These are phyloP conservation scores for Neodiprion fabricii DNA, from an alignment of 1,140 invertebrate species.

Conservation along the genomic window DNA sequence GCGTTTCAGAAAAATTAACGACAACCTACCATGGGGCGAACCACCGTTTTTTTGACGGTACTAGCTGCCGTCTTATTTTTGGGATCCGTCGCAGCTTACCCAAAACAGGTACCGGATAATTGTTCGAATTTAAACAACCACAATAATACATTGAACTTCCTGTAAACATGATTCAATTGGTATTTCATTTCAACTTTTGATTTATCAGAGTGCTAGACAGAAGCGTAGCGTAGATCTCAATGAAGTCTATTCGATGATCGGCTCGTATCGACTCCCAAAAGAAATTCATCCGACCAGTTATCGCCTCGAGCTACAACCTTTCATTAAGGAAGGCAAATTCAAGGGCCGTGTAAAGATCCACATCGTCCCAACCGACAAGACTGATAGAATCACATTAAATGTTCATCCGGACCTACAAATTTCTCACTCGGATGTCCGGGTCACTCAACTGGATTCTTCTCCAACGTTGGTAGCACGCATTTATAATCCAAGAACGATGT, in stretches of 20 bases:
- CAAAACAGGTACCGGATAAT: background rate
- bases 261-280: slow-evolving; percentile 56
- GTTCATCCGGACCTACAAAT: slow-evolving; percentile 68
- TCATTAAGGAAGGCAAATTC: slow-evolving; percentile 65
- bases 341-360: slow-evolving; percentile 69
- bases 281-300: slow-evolving; percentile 68
- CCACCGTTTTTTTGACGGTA: background rate
- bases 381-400: slow-evolving; percentile 68
- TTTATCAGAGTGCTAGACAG: background rate
- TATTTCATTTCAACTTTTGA: background rate
- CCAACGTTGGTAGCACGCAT: slow-evolving; percentile 47
- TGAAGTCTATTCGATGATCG: slow-evolving; percentile 38
- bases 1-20: background rate
- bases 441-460: slow-evolving; percentile 41
- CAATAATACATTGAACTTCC: no score
- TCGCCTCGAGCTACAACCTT: slow-evolving; percentile 67
- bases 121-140: background rate
- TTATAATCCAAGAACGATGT: background rate
- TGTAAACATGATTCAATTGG: no score
- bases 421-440: slow-evolving; percentile 38
- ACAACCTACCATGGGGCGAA: background rate
- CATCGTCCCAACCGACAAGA: slow-evolving; percentile 63
- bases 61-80: background rate
- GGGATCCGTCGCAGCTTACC: background rate
- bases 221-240: slow-evolving; percentile 46